Base-by-base conservation (phyloP, 2,113 vertebrate species). In the Thalassarche chlororhynchos region DNA sequence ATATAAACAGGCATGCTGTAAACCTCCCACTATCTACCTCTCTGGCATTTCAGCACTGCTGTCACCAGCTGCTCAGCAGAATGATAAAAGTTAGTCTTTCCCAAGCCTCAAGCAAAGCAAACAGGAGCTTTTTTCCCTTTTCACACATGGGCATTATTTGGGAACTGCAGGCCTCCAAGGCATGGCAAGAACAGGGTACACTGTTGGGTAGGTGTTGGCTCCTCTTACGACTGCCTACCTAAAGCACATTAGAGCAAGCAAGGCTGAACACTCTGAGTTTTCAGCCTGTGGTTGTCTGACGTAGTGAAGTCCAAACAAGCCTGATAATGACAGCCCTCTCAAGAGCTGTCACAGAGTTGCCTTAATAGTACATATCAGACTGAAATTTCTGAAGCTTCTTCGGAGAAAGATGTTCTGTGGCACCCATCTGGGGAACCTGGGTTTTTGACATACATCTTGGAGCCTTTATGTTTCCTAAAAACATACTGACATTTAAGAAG, bases 401-500 rank as follows among this genome's bases (percentile, higher is more conserved):
- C 71, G n/a, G 46, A 40, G 54, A 79, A 85, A 77, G 46, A 49
- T 78, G 94, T 97, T 91, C 75, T 66, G 55, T 65, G 51, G 52
- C 72, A 70, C 9, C 19, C 58, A 83, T 80, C n/a, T 80, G 44
- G 46, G 58, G 31, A 92, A 87, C 83, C 54, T 62, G 64, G 10
- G 40, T 10, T 87, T 96, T 66, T 70, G 28, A 93, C 55, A 64
- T 44, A 71, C 15, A 25, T 81, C 71, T 86, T 70, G n/a, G 26
- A 93, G 60, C 18, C 36, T 94, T 95, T 89, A 46, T 58, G 36
- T 84, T 96, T 89, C 71, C 55, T 89, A 69, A 93, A 96, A 96
- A 65, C 74, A 76, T 64, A 71, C 13, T 95, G 93, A 96, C 76
- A 89, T 97, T 97, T 96, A 96, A 82, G 55, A 88, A 93, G 68